A percentile compares a stretch with the other conserved stretches of the same genome.
Conservation (phyloP, 2,888 invertebrate species). For the Malthinus seriepunctatus region DNA sequence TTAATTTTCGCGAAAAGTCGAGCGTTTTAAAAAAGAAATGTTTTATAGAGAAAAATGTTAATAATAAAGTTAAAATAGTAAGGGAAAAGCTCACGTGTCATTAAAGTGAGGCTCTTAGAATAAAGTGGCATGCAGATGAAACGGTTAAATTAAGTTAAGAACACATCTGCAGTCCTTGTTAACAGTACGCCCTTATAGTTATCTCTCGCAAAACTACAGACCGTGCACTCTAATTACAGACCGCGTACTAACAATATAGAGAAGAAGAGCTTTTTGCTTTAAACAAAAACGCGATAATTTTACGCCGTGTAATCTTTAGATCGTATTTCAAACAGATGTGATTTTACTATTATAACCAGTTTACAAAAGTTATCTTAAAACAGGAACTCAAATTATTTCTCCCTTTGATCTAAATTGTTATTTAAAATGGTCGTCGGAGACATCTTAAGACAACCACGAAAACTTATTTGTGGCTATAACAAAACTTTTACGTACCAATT, state of each 20-base stretch:
- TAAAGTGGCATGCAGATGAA: constrained; percentile 31
- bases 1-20: too few species aligned
- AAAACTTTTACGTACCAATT: too few species aligned
- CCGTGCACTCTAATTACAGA: constrained; percentile 32
- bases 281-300: constrained; percentile 35
- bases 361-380: constrained; percentile 1
- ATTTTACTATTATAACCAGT: constrained; percentile 24
- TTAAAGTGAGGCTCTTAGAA: constrained; percentile 23
- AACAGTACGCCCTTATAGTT: constrained; percentile 31
- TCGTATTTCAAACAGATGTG: constrained; percentile 37
- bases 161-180: constrained; percentile 31
- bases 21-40: not conserved
- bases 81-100: constrained; percentile 18
- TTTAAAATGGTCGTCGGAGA: too few species aligned
- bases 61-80: constrained; percentile 15
- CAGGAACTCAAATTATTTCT: not conserved
- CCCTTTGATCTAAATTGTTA: too few species aligned
- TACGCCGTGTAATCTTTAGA: constrained; percentile 34
- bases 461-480: too few species aligned
- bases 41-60: not conserved
- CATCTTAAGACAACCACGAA: too few species aligned
- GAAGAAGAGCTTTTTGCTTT: constrained; percentile 21
- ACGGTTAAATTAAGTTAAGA: constrained; percentile 36
- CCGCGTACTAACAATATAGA: constrained; percentile 28
- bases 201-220: constrained; percentile 30